Percentiles rank a stretch among this genome's conserved stretches.
phyloP scores from a whole-genome alignment of 2,797 vertebrate genomes.

The Amazonetta brasiliensis region DNA sequence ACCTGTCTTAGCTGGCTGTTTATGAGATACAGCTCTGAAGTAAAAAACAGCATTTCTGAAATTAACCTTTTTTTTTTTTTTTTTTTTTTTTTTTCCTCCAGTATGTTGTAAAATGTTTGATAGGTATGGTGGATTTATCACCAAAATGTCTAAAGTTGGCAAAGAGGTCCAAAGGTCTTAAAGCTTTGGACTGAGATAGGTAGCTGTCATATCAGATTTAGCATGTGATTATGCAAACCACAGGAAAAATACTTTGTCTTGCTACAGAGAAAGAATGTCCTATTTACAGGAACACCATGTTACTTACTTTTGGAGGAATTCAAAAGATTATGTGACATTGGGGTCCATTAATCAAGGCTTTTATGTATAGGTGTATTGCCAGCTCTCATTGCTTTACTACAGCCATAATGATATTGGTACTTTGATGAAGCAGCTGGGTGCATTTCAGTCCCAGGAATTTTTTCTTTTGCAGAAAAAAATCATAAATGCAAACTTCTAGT shows the following conservation, averaged over 20 bases:
- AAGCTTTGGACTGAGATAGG: slow-evolving; percentile 22
- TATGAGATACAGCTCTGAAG: background rate
- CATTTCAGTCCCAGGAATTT: background rate
- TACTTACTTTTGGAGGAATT: background rate
- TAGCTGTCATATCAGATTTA: slow-evolving; percentile 53
- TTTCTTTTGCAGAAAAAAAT: background rate
- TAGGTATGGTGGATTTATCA: slow-evolving; percentile 49
- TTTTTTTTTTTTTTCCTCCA: background rate
- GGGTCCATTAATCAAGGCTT: background rate
- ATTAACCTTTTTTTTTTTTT: background rate
- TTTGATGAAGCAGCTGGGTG: background rate
- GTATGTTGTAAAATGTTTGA: background rate
- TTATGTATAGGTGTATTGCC: background rate
- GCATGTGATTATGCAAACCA: slow-evolving; percentile 23
- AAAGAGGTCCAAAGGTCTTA: slow-evolving; percentile 21
- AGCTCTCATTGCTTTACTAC: background rate
- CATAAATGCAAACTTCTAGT: background rate
- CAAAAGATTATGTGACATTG: background rate
- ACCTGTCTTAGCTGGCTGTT: background rate
- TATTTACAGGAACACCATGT: background rate
- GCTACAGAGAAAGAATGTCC: background rate
- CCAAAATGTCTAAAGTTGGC: background rate
- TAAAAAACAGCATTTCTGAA: background rate
- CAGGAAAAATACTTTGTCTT: slow-evolving; percentile 20
- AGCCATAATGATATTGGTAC: background rate